A percentile compares a stretch with the other conserved stretches of the same genome.
Evolutionary conservation across 1,140 invertebrate species (phyloP).

Genomic region (Samia ricini): DNA sequence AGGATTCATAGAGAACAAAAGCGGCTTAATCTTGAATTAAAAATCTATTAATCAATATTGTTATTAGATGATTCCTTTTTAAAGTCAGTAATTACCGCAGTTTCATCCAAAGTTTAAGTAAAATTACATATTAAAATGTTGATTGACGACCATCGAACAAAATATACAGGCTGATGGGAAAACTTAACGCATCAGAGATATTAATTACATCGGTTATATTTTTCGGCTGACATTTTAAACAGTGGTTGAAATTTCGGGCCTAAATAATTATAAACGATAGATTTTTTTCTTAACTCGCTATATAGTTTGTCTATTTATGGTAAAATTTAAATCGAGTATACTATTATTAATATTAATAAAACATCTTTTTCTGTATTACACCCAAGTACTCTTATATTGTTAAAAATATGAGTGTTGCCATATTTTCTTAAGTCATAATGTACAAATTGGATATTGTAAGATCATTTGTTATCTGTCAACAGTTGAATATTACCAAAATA

Average conservation of each 20-base stretch:
- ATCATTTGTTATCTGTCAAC: conserved; percentile 76
- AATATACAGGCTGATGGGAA: too few relatives aligned
- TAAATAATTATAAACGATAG: background rate
- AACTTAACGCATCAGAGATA: too few relatives aligned
- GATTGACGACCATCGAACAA: background rate
- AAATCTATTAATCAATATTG: too few relatives aligned
- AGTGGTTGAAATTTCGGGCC: background rate
- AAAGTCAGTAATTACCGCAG: background rate
- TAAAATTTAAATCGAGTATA: background rate
- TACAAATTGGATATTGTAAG: conserved; percentile 76
- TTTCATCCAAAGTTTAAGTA: background rate
- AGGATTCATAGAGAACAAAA: too few relatives aligned
- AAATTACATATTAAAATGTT: background rate
- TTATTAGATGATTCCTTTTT: background rate
- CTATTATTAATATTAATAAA: too few relatives aligned
- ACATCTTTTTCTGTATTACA: too few relatives aligned
- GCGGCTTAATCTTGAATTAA: too few relatives aligned
- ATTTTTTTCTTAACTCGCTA: background rate
- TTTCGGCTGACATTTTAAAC: background rate
- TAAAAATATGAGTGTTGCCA: conserved; percentile 75
- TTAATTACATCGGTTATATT: background rate
- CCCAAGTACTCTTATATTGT: conserved; percentile 64
- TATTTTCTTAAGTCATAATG: conserved; percentile 77
- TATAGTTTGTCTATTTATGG: background rate
- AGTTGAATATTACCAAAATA: conserved; percentile 77